phyloP scores from a whole-genome alignment of 2,888 invertebrate genomes.

The Psococerastis gibbosa region DNA sequence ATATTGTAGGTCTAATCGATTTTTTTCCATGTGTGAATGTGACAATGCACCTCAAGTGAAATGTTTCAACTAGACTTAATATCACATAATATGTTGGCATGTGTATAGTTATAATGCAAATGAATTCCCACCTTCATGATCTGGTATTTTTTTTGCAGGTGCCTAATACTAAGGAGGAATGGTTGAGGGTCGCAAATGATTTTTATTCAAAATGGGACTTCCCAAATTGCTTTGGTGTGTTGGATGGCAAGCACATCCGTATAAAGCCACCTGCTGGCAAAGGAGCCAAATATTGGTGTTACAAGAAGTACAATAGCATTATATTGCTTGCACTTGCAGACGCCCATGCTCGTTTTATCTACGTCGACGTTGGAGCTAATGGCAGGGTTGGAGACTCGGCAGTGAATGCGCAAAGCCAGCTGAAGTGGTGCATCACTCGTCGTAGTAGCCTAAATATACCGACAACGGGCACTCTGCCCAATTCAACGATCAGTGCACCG shows the following conservation, averaged over 20 bases:
- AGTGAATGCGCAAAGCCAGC: slow-evolving; percentile 13
- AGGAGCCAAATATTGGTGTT: slow-evolving; percentile 3
- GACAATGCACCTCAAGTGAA: too few species aligned
- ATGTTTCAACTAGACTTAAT: too few species aligned
- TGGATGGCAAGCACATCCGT: slow-evolving; percentile 6
- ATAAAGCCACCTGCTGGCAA: not conserved
- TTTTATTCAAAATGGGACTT: not conserved
- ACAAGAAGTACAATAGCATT: slow-evolving; percentile 15
- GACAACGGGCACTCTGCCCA: slow-evolving; percentile 8
- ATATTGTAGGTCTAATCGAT: too few species aligned
- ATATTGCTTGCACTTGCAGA: slow-evolving; percentile 13
- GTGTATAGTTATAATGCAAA: too few species aligned
- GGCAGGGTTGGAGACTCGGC: slow-evolving; percentile 17
- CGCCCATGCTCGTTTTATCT: slow-evolving; percentile 17
- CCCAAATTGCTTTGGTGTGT: not conserved
- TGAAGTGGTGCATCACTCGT: slow-evolving; percentile 8
- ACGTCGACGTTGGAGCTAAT: slow-evolving; percentile 18
- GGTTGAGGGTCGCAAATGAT: not conserved
- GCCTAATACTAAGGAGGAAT: not conserved
- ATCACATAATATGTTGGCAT: too few species aligned
- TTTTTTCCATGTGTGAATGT: too few species aligned
- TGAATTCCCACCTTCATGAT: too few species aligned
- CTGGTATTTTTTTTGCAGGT: too few species aligned
- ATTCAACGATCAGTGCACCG: slow-evolving; percentile 1
- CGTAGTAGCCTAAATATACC: slow-evolving; percentile 3